Conservation (phyloP, 2,113 vertebrate genomes). For the Chelonoidis abingdonii region DNA sequence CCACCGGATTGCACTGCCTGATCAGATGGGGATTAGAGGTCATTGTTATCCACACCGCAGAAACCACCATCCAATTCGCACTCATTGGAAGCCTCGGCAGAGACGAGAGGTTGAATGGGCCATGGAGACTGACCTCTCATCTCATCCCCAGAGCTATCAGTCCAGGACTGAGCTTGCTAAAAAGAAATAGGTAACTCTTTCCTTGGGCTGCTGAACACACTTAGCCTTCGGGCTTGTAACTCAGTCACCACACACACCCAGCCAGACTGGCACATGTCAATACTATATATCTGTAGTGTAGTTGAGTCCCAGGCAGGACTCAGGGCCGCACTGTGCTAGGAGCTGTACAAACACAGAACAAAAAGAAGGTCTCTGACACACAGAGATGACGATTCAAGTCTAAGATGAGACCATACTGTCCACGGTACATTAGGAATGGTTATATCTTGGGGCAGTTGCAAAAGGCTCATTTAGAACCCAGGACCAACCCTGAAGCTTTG, state of each 20-base stretch:
- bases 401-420: background rate
- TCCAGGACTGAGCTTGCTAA: constrained; percentile 31
- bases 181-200: background rate
- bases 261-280: background rate
- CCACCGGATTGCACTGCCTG: constrained; percentile 18
- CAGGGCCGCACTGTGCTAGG: background rate
- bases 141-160: constrained; percentile 27
- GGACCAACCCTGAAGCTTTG: background rate
- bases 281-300: background rate
- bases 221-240: background rate
- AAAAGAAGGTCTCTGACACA: constrained; percentile 8
- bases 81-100: constrained; percentile 53
- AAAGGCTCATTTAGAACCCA: background rate
- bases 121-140: constrained; percentile 22
- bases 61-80: constrained; percentile 58
- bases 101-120: constrained; percentile 55
- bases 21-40: constrained; percentile 14
- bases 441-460: background rate
- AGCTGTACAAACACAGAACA: background rate
- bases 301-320: background rate
- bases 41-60: background rate
- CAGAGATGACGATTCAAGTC: background rate
- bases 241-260: background rate
- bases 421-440: background rate
- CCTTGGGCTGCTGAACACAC: background rate